Percentiles rank a stretch among this genome's conserved stretches.
phyloP scores from a whole-genome alignment of 2,113 vertebrate genomes.

The Tenebrosternarchus preto region DNA sequence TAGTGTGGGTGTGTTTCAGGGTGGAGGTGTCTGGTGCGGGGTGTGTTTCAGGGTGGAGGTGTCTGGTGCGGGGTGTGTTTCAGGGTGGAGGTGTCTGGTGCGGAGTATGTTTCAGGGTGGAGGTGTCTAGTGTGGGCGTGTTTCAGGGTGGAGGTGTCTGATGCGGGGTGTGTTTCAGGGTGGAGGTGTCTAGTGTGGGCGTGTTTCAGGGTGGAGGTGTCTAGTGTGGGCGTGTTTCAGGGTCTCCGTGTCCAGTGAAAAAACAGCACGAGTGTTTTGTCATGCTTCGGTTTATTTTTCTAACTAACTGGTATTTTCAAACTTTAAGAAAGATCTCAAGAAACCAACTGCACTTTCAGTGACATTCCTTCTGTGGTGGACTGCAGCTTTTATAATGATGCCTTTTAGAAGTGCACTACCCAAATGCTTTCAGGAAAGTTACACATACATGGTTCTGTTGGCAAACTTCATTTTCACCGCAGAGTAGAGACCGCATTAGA shows the following conservation, averaged over 20 bases:
- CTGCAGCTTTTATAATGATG: constrained; percentile 33
- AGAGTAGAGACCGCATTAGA: constrained; percentile 66
- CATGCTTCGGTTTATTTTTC: constrained; percentile 4
- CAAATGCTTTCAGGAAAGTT: constrained; percentile 63
- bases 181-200: too few relatives aligned
- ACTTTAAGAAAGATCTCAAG: constrained; percentile 11
- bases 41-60: constrained; percentile 52
- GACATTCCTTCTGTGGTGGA: neutral
- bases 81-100: constrained; percentile 48
- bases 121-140: too few relatives aligned
- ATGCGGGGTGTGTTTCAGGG: constrained; percentile 51
- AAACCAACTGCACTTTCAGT: constrained; percentile 1
- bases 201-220: constrained; percentile 53
- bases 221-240: constrained; percentile 50
- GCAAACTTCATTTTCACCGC: constrained; percentile 68
- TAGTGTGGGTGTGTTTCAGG: too few relatives aligned
- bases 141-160: constrained; percentile 50
- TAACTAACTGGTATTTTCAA: too few relatives aligned
- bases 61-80: too few relatives aligned
- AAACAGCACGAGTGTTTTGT: constrained; percentile 14
- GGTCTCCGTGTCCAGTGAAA: constrained; percentile 42
- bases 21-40: constrained; percentile 49
- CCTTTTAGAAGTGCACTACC: constrained; percentile 57
- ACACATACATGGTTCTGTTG: constrained; percentile 61
- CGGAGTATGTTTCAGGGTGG: constrained; percentile 53